Conservation (phyloP, 1,140 invertebrate species). For the Matsumurasca onukii region DNA sequence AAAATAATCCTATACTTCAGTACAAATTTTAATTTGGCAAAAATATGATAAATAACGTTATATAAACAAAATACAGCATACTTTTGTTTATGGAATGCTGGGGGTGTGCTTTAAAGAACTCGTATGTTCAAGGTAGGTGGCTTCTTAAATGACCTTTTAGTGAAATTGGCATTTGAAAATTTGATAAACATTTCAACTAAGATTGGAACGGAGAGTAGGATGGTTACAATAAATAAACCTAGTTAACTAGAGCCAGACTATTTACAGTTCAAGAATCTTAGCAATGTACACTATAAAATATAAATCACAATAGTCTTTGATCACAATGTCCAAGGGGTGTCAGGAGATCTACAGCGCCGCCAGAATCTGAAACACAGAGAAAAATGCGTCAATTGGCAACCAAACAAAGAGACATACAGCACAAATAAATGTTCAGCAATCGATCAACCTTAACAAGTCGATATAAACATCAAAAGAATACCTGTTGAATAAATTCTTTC, state of each 20-base stretch:
- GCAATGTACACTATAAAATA: constrained; percentile 14
- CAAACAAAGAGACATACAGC: background rate
- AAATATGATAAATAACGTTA: no score
- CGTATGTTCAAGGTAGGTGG: no score
- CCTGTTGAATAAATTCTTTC: no score
- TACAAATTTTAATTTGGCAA: no score
- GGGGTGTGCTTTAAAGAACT: no score
- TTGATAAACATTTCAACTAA: no score
- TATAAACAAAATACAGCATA: no score
- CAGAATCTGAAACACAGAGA: constrained; percentile 15
- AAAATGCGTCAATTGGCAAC: background rate
- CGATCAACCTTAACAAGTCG: background rate
- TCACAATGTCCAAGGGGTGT: constrained; percentile 6
- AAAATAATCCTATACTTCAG: no score
- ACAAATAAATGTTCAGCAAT: background rate
- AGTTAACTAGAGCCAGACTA: constrained; percentile 3
- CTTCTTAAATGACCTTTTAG: no score
- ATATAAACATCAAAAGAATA: background rate
- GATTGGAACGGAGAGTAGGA: no score
- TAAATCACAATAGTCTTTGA: constrained; percentile 15
- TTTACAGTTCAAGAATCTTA: constrained; percentile 5
- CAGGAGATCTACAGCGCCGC: constrained; percentile 5
- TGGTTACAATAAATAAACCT: constrained; percentile 23
- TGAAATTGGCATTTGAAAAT: no score
- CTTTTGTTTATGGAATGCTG: no score